A percentile compares a stretch with the other conserved stretches of the same genome.
These are phyloP conservation scores for Epizoanthus ramosus DNA, from an alignment of 92 coral and sea anemone genomes.

Conservation along the genomic window DNA sequence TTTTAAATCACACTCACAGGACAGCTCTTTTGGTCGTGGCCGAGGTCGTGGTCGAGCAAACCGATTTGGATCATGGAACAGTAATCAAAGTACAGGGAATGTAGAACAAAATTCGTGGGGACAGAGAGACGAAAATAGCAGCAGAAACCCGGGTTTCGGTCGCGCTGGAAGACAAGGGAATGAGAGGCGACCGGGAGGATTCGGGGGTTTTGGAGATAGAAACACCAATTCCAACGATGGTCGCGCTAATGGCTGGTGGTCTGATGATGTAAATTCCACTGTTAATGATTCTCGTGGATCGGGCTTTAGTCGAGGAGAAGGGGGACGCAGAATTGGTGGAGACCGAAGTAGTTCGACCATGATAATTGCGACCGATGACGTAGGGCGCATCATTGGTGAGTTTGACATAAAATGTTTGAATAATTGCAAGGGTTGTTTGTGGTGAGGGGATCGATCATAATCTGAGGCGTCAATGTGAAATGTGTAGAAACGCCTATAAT, in stretches of 20 bases:
- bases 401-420: neutral
- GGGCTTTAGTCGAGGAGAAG: slow-evolving; percentile 5
- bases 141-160: slow-evolving; percentile 23
- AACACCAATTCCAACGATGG: neutral
- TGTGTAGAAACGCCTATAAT: too few relatives aligned
- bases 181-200: neutral
- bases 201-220: neutral
- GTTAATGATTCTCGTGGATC: neutral
- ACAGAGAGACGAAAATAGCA: slow-evolving; percentile 2
- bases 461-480: too few relatives aligned
- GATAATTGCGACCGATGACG: slow-evolving; percentile 14
- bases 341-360: neutral
- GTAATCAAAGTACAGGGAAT: slow-evolving; percentile 6
- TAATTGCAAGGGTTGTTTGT: too few relatives aligned
- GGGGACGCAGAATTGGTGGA: neutral
- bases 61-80: slow-evolving; percentile 30
- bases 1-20: neutral
- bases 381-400: slow-evolving; percentile 30
- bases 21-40: slow-evolving; percentile 19
- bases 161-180: neutral
- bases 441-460: too few relatives aligned
- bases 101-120: neutral
- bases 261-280: slow-evolving; percentile 2
- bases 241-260: slow-evolving; percentile 32
- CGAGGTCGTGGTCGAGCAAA: slow-evolving; percentile 39